Percentiles rank a stretch among this genome's conserved stretches.
These are phyloP conservation scores for Clunio marinus DNA, from an alignment of 2,888 invertebrate genomes.

Conservation along the genomic window DNA sequence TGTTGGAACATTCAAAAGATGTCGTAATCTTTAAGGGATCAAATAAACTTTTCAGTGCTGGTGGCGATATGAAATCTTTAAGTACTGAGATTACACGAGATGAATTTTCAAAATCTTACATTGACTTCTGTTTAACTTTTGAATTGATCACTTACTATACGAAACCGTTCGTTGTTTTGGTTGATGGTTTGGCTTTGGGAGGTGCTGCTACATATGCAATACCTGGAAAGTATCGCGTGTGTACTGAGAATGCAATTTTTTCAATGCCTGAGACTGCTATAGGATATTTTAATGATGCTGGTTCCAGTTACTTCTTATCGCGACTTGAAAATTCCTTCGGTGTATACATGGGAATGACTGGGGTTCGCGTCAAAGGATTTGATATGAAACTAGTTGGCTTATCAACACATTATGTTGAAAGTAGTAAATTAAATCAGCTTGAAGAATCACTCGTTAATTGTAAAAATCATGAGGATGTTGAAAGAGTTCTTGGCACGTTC, in stretches of 20 bases:
- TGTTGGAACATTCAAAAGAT: neutral
- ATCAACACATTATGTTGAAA: slow-evolving; percentile 74
- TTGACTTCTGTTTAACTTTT: too few species aligned
- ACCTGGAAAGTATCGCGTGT: slow-evolving; percentile 59
- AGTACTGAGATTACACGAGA: too few species aligned
- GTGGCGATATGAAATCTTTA: slow-evolving; percentile 47
- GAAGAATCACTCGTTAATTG: slow-evolving; percentile 47
- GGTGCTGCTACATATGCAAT: slow-evolving; percentile 64
- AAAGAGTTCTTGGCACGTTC: neutral
- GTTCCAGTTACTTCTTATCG: slow-evolving; percentile 61
- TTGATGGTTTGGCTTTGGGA: slow-evolving; percentile 65
- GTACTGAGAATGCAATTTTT: slow-evolving; percentile 60
- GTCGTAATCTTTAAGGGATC: neutral
- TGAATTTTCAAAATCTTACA: neutral
- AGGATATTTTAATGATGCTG: slow-evolving; percentile 64
- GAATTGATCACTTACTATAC: slow-evolving; percentile 53
- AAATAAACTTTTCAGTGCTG: slow-evolving; percentile 58
- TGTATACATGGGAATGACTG: slow-evolving; percentile 60
- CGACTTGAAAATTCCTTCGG: slow-evolving; percentile 57
- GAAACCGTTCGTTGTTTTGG: slow-evolving; percentile 60
- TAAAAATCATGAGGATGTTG: slow-evolving; percentile 47
- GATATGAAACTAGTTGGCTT: slow-evolving; percentile 82
- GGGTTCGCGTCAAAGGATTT: slow-evolving; percentile 54
- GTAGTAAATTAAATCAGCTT: slow-evolving; percentile 46
- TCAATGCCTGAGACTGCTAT: slow-evolving; percentile 68